Evolutionary conservation across 2,113 vertebrate genomes (phyloP), one percentile per base, ranked within the genome.

Genomic region (Poeciliopsis retropinna): DNA sequence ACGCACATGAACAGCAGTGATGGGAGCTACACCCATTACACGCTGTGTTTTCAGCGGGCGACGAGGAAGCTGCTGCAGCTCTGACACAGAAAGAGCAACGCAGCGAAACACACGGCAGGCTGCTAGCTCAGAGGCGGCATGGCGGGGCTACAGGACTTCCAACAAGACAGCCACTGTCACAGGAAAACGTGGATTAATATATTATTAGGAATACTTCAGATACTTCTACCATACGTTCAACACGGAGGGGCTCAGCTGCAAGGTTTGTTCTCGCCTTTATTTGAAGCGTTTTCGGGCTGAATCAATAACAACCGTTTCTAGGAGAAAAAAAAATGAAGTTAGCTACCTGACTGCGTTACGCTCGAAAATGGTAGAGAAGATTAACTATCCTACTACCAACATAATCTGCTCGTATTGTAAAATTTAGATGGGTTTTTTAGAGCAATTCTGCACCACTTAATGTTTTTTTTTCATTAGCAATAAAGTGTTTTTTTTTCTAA

Each of bases 171-270:
- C 93, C 92, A 89, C 89, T 92, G 96, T 91, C 95, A 96, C 91
- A 94, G 94, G 70, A 96, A 95, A 88, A 95, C 96, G 74, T 96
- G 96, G 92, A 94, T 96, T 90, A 96, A 96, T 86, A 92, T 97
- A 75, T 87, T 97, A 79, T 77, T 98, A 60, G 96, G 97, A 90
- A 90, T 98, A 80, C 78, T 95, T 84, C 96, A 97, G 65, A 88
- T 97, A 74, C 89, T 97, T 67, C 81, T 96, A 75, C 94, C 95
- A 34, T 95, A 93, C 89, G 92, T 96, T 8, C 96, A 96, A 37
- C 95, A 95, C 75, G 96, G 96, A 83, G 96, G 91, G 83, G 95
- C 96, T 76, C 96, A 96, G 88, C 94, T 96, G 83, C 95, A 95
- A 97, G 96, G 96, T 97, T 83, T 87, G 95, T 78, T 2, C 27